Conservation (phyloP, 2,888 invertebrate species). For the Trileptium ribeirensis region DNA sequence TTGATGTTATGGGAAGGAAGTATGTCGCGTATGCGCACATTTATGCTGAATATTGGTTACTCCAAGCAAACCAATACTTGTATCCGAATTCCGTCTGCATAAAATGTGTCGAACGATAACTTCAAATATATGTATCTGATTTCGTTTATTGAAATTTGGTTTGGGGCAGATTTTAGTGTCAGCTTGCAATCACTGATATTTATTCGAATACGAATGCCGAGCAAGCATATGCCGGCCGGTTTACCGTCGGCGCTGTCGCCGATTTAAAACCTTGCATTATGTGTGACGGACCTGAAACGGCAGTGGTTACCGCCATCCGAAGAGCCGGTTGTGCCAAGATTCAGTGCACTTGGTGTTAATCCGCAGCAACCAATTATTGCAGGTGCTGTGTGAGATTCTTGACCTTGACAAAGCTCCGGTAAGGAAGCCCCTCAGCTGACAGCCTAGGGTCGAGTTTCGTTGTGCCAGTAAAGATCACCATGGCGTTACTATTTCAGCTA, state of each 20-base stretch:
- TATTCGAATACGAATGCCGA: slow-evolving; percentile 32
- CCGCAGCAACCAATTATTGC: not conserved
- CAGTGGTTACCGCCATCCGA: slow-evolving; percentile 38
- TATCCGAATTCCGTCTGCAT: no score
- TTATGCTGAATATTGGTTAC: no score
- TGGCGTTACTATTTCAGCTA: not conserved
- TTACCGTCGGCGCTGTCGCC: not conserved
- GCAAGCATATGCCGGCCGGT: not conserved
- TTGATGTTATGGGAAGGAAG: no score
- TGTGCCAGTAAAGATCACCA: not conserved
- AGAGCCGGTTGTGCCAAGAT: not conserved
- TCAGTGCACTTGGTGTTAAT: not conserved
- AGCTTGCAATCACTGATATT: slow-evolving; percentile 64
- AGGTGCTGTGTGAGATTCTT: not conserved
- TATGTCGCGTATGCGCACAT: no score
- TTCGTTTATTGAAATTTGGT: no score
- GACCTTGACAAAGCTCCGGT: not conserved
- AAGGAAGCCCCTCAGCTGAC: not conserved
- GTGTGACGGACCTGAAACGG: slow-evolving; percentile 21
- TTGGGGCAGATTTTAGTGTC: slow-evolving; percentile 61
- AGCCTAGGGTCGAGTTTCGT: not conserved
- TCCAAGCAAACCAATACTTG: no score
- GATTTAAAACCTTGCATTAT: not conserved
- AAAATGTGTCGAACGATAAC: no score
- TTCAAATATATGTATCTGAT: no score